Percentiles rank a stretch among this genome's conserved stretches.
phyloP scores from a whole-genome alignment of 2,797 vertebrate genomes.

The Erpetoichthys calabaricus region DNA sequence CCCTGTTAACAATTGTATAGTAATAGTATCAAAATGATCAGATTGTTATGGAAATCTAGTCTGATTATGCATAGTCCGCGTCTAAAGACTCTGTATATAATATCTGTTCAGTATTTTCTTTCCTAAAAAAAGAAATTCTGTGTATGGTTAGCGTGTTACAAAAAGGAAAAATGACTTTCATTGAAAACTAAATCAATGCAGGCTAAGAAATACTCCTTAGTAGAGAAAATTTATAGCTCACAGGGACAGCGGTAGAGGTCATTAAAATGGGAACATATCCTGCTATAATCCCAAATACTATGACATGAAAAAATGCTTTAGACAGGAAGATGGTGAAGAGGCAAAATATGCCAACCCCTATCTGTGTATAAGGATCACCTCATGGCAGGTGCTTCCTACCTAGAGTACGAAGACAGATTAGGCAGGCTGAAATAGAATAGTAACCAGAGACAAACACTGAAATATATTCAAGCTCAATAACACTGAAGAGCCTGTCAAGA shows the following conservation, averaged over 20 bases:
- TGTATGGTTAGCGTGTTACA: too few species aligned
- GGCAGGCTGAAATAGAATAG: background rate
- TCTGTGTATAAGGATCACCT: background rate
- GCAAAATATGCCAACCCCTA: background rate
- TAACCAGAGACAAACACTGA: background rate
- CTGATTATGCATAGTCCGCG: too few species aligned
- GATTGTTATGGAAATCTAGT: too few species aligned
- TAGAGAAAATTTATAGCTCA: background rate
- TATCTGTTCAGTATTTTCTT: too few species aligned
- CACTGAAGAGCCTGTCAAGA: background rate
- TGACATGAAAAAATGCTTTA: background rate
- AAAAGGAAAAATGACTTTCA: too few species aligned
- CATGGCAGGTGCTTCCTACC: background rate
- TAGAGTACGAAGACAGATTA: background rate
- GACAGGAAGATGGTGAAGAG: background rate
- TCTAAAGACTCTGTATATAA: too few species aligned
- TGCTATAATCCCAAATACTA: background rate
- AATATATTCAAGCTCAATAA: background rate
- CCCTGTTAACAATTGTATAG: too few species aligned
- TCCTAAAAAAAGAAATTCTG: too few species aligned
- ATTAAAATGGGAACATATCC: background rate
- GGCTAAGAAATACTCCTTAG: too few species aligned
- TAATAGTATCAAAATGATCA: too few species aligned
- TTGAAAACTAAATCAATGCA: too few species aligned
- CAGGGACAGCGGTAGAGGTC: background rate